phyloP scores from a whole-genome alignment of 1,140 invertebrate species.

The Tetramorium parvispinum region DNA sequence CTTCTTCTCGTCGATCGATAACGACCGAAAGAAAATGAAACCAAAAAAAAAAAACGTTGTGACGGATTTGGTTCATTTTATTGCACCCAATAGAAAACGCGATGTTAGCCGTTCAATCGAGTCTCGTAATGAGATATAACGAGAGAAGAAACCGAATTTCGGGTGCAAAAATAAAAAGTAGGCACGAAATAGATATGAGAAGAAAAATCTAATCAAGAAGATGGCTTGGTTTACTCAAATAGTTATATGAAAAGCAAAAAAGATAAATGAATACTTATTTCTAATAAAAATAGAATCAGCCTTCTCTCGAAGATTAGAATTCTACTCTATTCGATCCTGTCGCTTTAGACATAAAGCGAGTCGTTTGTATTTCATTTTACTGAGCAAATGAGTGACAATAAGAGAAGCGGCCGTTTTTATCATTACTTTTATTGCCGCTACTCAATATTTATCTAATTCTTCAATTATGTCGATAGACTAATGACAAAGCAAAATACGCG shows the following conservation, averaged over 20 bases:
- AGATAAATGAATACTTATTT: not conserved
- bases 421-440: no score
- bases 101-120: not conserved
- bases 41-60: not conserved
- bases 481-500: no score
- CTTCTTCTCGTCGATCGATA: not conserved
- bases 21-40: not conserved
- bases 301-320: no score
- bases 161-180: not conserved
- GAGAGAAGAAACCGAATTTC: not conserved
- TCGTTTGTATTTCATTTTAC: not conserved
- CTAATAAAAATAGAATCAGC: not conserved
- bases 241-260: not conserved
- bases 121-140: not conserved
- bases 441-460: not conserved
- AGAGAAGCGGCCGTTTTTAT: no score
- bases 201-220: not conserved
- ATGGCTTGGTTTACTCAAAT: not conserved
- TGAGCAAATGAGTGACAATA: no score
- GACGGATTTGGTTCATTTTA: not conserved
- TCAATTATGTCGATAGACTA: not conserved
- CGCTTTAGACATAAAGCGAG: not conserved
- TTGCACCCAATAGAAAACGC: slow-evolving; percentile 52
- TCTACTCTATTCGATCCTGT: not conserved
- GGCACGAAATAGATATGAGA: not conserved